A percentile compares a stretch with the other conserved stretches of the same genome.
Conservation (phyloP, 2,113 vertebrate species). For the Ranitomeya variabilis region DNA sequence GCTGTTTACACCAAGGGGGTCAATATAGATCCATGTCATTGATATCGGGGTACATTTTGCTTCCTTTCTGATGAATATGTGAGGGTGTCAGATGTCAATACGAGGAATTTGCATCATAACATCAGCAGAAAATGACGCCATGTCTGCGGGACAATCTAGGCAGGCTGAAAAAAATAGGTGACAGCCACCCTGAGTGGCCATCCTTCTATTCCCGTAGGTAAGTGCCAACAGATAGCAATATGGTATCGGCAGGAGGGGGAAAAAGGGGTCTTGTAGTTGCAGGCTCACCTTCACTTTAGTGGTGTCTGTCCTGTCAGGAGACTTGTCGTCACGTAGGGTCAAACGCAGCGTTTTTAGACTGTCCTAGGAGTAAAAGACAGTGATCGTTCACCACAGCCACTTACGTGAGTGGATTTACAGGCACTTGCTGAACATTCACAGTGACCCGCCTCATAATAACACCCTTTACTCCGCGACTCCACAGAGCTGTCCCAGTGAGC, state of each 20-base stretch:
- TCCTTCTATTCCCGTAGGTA: too few relatives aligned
- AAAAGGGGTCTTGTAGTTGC: too few relatives aligned
- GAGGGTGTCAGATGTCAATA: slow-evolving; percentile 3
- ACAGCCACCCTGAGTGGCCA: background rate
- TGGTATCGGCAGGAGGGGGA: too few relatives aligned
- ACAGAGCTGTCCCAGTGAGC: background rate
- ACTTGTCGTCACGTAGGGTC: slow-evolving; percentile 78
- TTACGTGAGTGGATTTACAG: background rate
- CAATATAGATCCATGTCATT: background rate
- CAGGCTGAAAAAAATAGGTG: background rate
- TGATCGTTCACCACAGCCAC: background rate
- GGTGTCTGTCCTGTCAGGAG: slow-evolving; percentile 65
- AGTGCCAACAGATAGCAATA: too few relatives aligned
- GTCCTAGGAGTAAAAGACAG: slow-evolving; percentile 69
- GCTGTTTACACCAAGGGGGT: background rate
- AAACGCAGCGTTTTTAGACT: slow-evolving; percentile 78
- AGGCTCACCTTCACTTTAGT: slow-evolving; percentile 76
- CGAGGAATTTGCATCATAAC: background rate
- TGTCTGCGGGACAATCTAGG: background rate
- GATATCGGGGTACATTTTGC: background rate
- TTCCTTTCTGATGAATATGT: background rate
- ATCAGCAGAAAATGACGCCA: slow-evolving; percentile 8
- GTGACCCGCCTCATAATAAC: background rate
- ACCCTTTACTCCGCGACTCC: background rate
- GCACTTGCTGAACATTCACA: background rate